Percentiles rank a stretch among this genome's conserved stretches.
Evolutionary conservation across 2,113 vertebrate species (phyloP).

Genomic region (Rhagologus leucostigma): DNA sequence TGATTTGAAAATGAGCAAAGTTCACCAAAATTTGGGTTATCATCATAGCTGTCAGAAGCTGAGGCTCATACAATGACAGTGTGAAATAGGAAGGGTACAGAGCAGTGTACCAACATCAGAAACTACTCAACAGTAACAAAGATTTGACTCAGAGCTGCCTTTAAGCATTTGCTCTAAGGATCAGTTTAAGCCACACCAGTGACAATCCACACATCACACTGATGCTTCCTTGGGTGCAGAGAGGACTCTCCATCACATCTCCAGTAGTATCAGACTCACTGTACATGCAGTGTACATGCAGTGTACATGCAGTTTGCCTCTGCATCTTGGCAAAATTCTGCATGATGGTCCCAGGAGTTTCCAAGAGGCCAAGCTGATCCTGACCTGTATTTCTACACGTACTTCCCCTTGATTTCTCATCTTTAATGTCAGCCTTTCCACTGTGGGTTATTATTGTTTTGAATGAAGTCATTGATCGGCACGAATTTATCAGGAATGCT

Average conservation of each 20-base stretch:
- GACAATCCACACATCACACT: background rate
- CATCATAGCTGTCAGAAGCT: background rate
- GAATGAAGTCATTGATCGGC: background rate
- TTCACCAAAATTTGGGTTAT: background rate
- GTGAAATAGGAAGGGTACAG: background rate
- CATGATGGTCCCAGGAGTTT: background rate
- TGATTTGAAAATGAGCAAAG: background rate
- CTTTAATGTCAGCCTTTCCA: background rate
- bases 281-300: fast-evolving
- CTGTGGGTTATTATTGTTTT: background rate
- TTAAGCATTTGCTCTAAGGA: background rate
- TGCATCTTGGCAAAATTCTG: background rate
- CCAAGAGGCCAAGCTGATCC: background rate
- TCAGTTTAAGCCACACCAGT: background rate
- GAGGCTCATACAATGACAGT: background rate
- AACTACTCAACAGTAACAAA: background rate
- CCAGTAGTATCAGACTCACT: background rate
- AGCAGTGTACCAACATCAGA: background rate
- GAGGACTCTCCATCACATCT: background rate
- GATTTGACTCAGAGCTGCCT: background rate
- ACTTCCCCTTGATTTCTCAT: background rate
- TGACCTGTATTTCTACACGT: background rate
- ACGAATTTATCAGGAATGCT: background rate
- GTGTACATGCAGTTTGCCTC: background rate
- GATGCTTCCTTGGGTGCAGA: background rate